These are phyloP conservation scores for Premnoplex brunnescens DNA, from an alignment of 2,797 vertebrate genomes.

Conservation along the genomic window DNA sequence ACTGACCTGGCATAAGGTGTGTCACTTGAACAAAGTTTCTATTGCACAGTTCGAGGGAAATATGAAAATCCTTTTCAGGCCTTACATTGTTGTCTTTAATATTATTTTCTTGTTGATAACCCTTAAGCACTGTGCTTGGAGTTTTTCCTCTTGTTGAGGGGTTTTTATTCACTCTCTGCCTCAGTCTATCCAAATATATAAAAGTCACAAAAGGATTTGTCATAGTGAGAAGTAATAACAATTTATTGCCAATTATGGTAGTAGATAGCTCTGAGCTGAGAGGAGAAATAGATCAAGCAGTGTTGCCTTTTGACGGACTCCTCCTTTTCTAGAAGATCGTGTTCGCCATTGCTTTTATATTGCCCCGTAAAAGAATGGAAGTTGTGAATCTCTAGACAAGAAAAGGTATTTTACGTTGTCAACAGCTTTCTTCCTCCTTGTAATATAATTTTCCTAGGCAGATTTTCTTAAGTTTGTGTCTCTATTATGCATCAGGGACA, in stretches of 20 bases:
- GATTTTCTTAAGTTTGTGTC: not conserved
- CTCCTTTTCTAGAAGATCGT: not conserved
- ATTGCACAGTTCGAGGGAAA: not conserved
- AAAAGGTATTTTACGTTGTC: not conserved
- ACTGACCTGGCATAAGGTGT: not conserved
- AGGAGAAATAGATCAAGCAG: conserved; percentile 4
- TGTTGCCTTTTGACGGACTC: not conserved
- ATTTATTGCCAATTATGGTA: conserved; percentile 38
- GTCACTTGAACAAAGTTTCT: not conserved
- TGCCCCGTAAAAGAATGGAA: not conserved
- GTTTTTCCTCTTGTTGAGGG: no score
- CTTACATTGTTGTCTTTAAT: not conserved
- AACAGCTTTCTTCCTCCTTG: not conserved
- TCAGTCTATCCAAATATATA: not conserved
- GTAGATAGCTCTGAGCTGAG: not conserved
- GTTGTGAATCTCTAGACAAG: not conserved
- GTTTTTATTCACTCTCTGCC: not conserved
- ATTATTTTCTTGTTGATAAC: not conserved
- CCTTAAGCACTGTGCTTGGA: not conserved
- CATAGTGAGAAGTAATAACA: not conserved
- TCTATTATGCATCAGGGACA: not conserved
- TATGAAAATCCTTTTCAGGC: not conserved
- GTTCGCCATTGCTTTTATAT: not conserved
- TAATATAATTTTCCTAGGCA: not conserved
- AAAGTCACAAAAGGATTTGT: not conserved